A percentile compares a stretch with the other conserved stretches of the same genome.
Evolutionary conservation across 2,888 invertebrate species (phyloP).

Genomic region (Mythimna loreyi): DNA sequence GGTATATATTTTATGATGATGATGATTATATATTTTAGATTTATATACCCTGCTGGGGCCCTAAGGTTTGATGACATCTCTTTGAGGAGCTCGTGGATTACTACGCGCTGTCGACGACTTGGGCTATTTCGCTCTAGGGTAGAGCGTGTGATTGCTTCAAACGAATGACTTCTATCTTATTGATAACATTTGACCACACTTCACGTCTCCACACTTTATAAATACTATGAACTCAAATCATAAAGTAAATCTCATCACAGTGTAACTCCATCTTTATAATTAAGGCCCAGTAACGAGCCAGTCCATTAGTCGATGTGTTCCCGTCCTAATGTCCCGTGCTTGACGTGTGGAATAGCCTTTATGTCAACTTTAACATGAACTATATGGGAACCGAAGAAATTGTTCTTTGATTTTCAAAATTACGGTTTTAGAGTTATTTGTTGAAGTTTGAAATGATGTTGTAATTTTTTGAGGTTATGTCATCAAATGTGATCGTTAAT

Average conservation of each 20-base stretch:
- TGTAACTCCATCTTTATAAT: slow-evolving; percentile 79
- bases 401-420: slow-evolving; percentile 41
- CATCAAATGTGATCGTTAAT: background rate
- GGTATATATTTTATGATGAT: too few relatives aligned
- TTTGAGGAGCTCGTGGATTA: too few relatives aligned
- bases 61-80: too few relatives aligned
- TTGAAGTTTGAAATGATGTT: slow-evolving; percentile 14
- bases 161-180: background rate
- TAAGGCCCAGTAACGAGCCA: slow-evolving; percentile 78
- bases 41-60: too few relatives aligned
- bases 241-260: slow-evolving; percentile 17
- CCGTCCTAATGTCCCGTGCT: slow-evolving; percentile 75
- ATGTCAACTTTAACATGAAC: slow-evolving; percentile 64
- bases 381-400: slow-evolving; percentile 60
- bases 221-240: background rate
- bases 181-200: background rate
- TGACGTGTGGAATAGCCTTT: slow-evolving; percentile 75
- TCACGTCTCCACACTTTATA: background rate
- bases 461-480: slow-evolving; percentile 13
- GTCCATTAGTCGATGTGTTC: slow-evolving; percentile 77
- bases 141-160: too few relatives aligned
- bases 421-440: slow-evolving; percentile 43
- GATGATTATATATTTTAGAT: too few relatives aligned
- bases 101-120: too few relatives aligned
- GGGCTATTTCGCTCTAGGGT: too few relatives aligned